These are phyloP conservation scores for Idaea aversata DNA, from an alignment of 2,888 invertebrate genomes.

Conservation along the genomic window DNA sequence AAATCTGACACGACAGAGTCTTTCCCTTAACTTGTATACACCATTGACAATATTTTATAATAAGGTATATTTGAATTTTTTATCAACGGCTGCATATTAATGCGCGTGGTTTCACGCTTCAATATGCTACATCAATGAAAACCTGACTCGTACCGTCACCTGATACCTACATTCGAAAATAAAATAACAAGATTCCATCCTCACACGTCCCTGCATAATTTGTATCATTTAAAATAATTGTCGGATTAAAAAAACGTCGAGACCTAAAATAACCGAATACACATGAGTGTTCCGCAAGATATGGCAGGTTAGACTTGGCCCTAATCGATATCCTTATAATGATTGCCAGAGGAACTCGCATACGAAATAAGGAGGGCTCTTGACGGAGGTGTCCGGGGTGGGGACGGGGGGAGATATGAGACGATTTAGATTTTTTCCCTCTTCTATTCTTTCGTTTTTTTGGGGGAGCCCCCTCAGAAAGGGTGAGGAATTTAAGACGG, in stretches of 20 bases:
- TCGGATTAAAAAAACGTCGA: slow-evolving; percentile 28
- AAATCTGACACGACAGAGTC: not conserved
- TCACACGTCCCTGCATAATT: not conserved
- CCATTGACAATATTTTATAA: not conserved
- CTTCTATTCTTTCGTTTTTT: slow-evolving; percentile 79
- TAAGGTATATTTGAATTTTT: not conserved
- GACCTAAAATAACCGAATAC: slow-evolving; percentile 55
- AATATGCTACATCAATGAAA: slow-evolving; percentile 10
- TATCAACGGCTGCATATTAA: not conserved
- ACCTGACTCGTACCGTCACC: not conserved
- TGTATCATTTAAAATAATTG: slow-evolving; percentile 2
- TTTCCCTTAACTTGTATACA: not conserved
- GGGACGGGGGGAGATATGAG: slow-evolving; percentile 73
- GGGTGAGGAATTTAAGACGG: slow-evolving; percentile 81
- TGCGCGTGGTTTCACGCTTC: not conserved
- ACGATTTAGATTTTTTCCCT: slow-evolving; percentile 81
- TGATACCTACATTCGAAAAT: not conserved
- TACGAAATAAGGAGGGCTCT: slow-evolving; percentile 81
- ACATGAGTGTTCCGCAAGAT: slow-evolving; percentile 70
- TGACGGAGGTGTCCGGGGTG: slow-evolving; percentile 74
- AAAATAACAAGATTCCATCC: not conserved
- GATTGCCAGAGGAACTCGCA: slow-evolving; percentile 81
- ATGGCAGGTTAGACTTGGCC: slow-evolving; percentile 76
- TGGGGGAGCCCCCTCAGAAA: slow-evolving; percentile 79
- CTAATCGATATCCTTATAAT: slow-evolving; percentile 82